Evolutionary conservation across 1,140 invertebrate species (phyloP), one percentile per base, ranked within the genome.

Genomic region (Lasioglossum albipes): DNA sequence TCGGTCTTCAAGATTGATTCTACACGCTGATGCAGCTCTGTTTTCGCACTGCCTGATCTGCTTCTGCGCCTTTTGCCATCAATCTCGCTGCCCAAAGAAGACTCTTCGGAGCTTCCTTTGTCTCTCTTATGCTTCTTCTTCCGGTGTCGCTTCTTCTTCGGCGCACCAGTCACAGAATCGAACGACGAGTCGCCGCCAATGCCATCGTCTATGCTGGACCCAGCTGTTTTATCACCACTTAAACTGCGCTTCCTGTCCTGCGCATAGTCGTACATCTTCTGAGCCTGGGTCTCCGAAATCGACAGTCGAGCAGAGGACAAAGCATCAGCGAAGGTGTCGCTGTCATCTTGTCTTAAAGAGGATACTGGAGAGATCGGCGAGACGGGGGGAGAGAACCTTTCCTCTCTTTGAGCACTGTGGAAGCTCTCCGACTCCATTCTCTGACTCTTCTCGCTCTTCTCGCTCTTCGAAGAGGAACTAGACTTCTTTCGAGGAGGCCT

Each of bases 321-420:
- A 9, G 92, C 92, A 73, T 93, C 92, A 0, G 89, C 87, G 75
- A 92, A 93, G 16, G 90, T 89, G 18, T 93, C 93, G 75, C 91
- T 93, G 62, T 92, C 90, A 41, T 88, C 89, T 31, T 86, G 86
- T 13, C 83, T 87, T 5, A 84, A 75, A 9, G 88, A 90, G 0
- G 85, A 85, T 6, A 84, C 85, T 0, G 85, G 88, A 3, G 84
- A 87, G 0, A 89, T 84, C 0, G 87, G 84, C 0, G 83, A 78
- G 0, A 74, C 70, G 0, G 77, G 77, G 0, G 77, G 77, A 0
- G 77, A 79, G 27, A 66, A 83, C 36, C 65, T 52, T 2, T 87
- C 78, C 2, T 85, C 83, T 49, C 91, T 92, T 31, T 88, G 90
- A 1, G 92, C 92, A 75, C 93, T 93, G 68, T 93, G 92, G 69